phyloP scores from a whole-genome alignment of 2,113 vertebrate genomes.

The human region DNA sequence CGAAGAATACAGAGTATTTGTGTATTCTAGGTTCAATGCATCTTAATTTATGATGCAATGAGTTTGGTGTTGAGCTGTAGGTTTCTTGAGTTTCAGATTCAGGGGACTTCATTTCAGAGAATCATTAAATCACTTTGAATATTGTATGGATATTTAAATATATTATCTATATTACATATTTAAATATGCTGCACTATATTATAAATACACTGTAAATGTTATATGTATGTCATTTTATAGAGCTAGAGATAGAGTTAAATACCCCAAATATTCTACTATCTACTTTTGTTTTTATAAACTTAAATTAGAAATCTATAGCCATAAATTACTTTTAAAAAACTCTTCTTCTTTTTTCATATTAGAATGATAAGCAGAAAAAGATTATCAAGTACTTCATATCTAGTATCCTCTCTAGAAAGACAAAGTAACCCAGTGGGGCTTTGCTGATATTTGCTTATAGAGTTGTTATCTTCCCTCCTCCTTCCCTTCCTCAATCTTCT shows the following conservation, averaged over 20 bases:
- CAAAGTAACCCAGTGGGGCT: neutral
- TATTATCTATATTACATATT: neutral
- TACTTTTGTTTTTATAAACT: neutral
- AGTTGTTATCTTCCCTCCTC: neutral
- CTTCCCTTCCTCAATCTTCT: neutral
- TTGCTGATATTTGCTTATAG: neutral
- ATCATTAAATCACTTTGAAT: neutral
- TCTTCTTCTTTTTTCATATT: neutral
- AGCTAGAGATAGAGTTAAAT: neutral
- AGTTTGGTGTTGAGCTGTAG: neutral
- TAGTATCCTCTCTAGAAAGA: neutral
- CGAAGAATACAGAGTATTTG: neutral
- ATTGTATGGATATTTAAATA: neutral
- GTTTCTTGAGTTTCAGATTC: neutral
- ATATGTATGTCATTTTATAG: neutral
- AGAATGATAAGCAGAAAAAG: neutral
- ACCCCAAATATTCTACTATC: neutral
- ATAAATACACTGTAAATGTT: neutral
- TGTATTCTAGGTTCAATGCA: neutral
- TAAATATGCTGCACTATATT: neutral
- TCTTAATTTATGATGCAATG: neutral
- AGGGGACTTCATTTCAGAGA: neutral
- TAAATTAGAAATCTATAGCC: neutral
- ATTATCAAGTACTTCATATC: neutral
- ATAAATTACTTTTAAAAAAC: neutral